phyloP scores from a whole-genome alignment of 2,797 vertebrate species.

The Octomys mimax region DNA sequence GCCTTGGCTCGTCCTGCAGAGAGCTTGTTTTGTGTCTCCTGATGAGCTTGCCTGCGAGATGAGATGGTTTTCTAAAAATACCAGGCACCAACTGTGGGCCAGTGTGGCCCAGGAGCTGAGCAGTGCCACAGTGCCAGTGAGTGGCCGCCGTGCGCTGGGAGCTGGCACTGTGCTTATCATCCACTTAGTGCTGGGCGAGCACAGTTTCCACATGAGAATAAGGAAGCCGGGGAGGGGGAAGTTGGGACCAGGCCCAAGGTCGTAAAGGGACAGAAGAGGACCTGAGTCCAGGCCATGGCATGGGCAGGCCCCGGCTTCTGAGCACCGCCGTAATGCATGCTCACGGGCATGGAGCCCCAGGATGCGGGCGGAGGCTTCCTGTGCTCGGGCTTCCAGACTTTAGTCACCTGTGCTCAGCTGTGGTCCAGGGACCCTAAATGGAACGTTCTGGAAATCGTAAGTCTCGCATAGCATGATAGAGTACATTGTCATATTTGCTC shows the following conservation, averaged over 20 bases:
- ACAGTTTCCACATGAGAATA: not conserved
- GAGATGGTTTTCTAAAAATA: constrained; percentile 72
- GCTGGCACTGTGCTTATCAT: accelerated
- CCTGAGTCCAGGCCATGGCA: not conserved
- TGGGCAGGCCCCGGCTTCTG: accelerated
- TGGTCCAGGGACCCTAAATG: not conserved
- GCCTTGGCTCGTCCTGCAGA: not conserved
- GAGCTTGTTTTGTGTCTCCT: not conserved
- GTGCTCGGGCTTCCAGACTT: not conserved
- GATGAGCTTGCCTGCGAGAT: not conserved
- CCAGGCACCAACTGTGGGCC: not conserved
- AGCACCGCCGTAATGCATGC: accelerated
- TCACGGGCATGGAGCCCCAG: not conserved
- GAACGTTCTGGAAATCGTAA: not conserved
- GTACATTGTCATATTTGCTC: not conserved
- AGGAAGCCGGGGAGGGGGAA: not conserved
- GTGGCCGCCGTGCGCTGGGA: not conserved
- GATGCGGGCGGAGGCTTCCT: not conserved
- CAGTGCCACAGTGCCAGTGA: not conserved
- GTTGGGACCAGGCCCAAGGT: not conserved
- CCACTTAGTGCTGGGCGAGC: accelerated
- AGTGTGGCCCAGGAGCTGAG: not conserved
- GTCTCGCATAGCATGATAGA: not conserved
- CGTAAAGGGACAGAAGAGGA: not conserved
- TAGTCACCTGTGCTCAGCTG: not conserved